Base-by-base conservation (phyloP, 1,140 invertebrate genomes). In the Halictus rubicundus region DNA sequence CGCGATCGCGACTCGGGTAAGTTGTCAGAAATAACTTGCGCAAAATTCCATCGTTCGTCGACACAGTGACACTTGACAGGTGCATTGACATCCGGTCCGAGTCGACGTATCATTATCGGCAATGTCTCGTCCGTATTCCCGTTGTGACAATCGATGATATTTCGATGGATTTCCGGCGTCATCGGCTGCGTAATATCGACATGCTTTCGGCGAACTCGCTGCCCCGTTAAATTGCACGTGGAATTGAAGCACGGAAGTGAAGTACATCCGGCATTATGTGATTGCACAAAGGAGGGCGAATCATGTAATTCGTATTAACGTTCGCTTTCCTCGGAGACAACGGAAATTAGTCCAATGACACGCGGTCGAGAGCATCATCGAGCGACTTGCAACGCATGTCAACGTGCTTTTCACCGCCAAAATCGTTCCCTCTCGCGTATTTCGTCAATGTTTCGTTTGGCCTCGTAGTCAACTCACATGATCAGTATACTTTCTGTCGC, bases 1-100 rank as follows among this genome's bases (percentile, higher is more conserved):
- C 70, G 21, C 49, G 25, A 71, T 59, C 54, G 52, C 69, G 68
- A 39, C 14, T 78, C 64, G 46, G 87, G 87, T 88, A 82, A 87
- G 87, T 87, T 65, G 0, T 9, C 10, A 46, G 42, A 12, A 46
- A 46, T 12, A 46, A 46, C 2, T 12, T 12, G 10, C 2, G 0
- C 10, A 12, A 2, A 12, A 12, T 46, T 2, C 0, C 9, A 46
- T 46, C 16, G 49, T 52, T 16, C 49, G 14, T 1, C 14, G 49
- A 19, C 32, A 16, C 5, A 19, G 49, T 52, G 49, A 52, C 49
- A 16, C 14, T 52, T 27, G 63, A 70, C 42, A n/a, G n/a, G 68
- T 54, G 12, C 23, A 52, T 16, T 27, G 68, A 68, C 52, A n/a
- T 16, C 27, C 25, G 32, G 10, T 6, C 25, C 27, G 6, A 32